These are phyloP conservation scores for Malurus cyaneus DNA, from an alignment of 2,113 vertebrate species.

Conservation along the genomic window DNA sequence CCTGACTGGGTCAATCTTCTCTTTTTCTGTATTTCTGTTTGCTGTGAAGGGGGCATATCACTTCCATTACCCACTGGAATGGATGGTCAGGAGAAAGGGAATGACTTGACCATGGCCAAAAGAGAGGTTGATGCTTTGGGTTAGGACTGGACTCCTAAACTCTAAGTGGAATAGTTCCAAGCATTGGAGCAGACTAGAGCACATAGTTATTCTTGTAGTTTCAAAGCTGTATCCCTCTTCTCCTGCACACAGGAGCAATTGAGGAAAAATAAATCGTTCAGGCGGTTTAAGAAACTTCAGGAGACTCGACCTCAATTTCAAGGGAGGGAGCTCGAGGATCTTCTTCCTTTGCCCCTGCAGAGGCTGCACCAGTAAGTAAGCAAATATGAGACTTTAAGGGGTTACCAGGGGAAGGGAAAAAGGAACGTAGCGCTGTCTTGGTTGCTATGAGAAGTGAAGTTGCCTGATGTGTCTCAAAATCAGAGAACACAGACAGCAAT, in stretches of 20 bases:
- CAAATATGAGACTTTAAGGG: neutral
- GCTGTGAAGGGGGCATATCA: rapidly evolving
- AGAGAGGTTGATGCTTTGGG: neutral
- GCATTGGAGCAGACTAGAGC: neutral
- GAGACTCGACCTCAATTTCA: slow-evolving; percentile 87
- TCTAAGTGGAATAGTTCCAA: neutral
- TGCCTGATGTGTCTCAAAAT: neutral
- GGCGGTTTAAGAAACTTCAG: slow-evolving; percentile 87
- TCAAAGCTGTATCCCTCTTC: neutral
- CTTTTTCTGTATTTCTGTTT: neutral
- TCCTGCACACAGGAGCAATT: slow-evolving; percentile 75
- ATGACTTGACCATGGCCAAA: neutral
- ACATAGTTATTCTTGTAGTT: neutral
- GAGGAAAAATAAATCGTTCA: slow-evolving; percentile 87
- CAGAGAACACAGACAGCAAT: neutral
- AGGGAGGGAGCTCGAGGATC: slow-evolving; percentile 78
- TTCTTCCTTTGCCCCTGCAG: slow-evolving; percentile 85
- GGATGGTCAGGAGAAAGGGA: neutral
- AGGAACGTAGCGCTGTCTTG: neutral
- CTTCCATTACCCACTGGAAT: neutral
- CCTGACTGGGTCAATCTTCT: neutral
- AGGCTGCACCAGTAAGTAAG: slow-evolving; percentile 85
- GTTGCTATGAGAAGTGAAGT: neutral
- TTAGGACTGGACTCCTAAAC: neutral
- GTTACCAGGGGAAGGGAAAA: neutral